Evolutionary conservation across 2,797 vertebrate species (phyloP), one percentile per base, ranked within the genome.

Genomic region (Syngnathus acus): DNA sequence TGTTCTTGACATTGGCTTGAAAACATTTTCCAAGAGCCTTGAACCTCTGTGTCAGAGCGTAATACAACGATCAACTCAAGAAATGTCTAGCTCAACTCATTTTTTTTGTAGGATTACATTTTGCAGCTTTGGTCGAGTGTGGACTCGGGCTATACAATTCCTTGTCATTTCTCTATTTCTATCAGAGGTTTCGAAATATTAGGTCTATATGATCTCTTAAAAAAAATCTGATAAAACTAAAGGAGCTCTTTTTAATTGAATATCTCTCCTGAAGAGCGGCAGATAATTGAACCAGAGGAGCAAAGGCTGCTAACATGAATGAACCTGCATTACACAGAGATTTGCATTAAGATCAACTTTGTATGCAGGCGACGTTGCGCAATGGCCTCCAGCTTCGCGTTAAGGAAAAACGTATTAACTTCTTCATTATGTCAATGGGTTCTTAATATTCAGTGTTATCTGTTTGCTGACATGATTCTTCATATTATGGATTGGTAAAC

Each of bases 331-430:
- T 81, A 86, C 83, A 84, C 3, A 79, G 79, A 89, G 87, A 89
- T 89, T 88, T 76, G 76, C 72, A 89, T 89, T 89, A 88, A 89
- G 88, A 89, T 89, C 69, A 68, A 80, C 81, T 72, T 82, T 79
- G 73, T 54, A 38, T 80, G 76, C 72, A 74, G 82, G 82, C 80
- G 81, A 83, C 81, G 59, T 68, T 72, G 74, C 82, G 87, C 86
- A 88, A 88, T 82, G 76, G 80, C 77, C 67, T 62, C 71, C 84
- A 75, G 79, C 73, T 77, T 78, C 14, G 51, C 71, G 21, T 32
- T 79, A 76, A 75, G 81, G 78, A 82, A 73, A 79, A 86, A 89
- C 78, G 84, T 89, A 77, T 76, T 72, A 78, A 81, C 82, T 79
- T 69, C 65, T 73, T 86, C 79, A 80, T 87, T 88, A 88, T 87